Evolutionary conservation across 2,797 vertebrate genomes (phyloP), one percentile per base, ranked within the genome.

Genomic region (Austrolebias charrua): DNA sequence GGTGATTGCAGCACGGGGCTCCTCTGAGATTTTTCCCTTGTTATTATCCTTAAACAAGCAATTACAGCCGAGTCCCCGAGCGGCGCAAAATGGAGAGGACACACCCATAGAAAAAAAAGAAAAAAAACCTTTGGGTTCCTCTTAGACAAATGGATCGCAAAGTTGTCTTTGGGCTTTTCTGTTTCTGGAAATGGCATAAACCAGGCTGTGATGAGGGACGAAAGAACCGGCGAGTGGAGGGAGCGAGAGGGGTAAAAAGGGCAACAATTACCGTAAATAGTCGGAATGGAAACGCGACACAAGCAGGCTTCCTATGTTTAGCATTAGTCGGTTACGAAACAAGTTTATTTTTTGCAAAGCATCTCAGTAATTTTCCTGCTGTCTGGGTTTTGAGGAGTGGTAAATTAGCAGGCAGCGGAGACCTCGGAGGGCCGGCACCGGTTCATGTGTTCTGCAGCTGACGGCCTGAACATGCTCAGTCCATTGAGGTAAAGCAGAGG

Each of bases 1-100:
- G 84, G 73, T 77, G 86, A 86, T 85, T 86, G 83, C 54, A 64
- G 87, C 51, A 73, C 2, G 35, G 35, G 69, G 73, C 78, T 87
- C 84, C 79, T 85, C 70, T 16, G 79, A 86, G 80, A 90, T 64
- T 73, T 74, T 82, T 82, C 73, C 88, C 86, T 88, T 89, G 86
- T 90, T 88, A 91, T 91, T 91, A 91, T 90, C 86, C 83, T 89
- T 90, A 90, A 90, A 91, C 88, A 90, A 90, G 87, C 87, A 87
- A 86, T 90, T 88, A 90, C 85, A 88, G 80, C 77, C 64, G 29
- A 81, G 80, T 88, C 79, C 78, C 77, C 11, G 29, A 82, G 80
- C 78, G 73, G 67, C 24, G 24, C 24, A 24, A 24, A 24, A 24
- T 24, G 24, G 24, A 78, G 71, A 61, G 73, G 87, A 76, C 89